A percentile compares a stretch with the other conserved stretches of the same genome.
These are phyloP conservation scores for Python bivittatus DNA, from an alignment of 2,113 vertebrate species.

Conservation along the genomic window DNA sequence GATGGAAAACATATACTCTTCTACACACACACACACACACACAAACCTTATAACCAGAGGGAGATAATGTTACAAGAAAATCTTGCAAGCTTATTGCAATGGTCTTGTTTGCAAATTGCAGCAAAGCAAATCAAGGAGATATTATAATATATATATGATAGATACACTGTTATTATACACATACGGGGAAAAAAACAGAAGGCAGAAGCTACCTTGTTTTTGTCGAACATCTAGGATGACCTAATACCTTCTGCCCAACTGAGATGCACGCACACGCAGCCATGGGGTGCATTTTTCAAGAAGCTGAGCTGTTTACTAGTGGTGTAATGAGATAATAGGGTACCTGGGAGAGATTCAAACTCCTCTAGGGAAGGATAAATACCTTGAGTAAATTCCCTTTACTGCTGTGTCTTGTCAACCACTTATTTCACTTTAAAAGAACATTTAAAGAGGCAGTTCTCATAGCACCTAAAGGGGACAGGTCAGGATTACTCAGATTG, in stretches of 20 bases:
- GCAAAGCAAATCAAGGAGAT: background rate
- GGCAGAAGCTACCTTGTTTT: conserved; percentile 23
- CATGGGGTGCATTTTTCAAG: conserved; percentile 35
- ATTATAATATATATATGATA: background rate
- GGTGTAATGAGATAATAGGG: conserved; percentile 38
- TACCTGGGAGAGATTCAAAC: conserved; percentile 29
- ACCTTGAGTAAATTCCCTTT: conserved; percentile 11
- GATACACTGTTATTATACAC: background rate
- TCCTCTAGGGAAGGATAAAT: conserved; percentile 19
- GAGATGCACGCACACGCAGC: rapidly evolving
- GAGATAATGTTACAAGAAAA: background rate
- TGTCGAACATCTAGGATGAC: conserved; percentile 25
- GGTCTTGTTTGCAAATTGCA: background rate
- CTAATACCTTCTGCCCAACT: background rate
- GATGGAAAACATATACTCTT: background rate
- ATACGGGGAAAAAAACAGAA: conserved; percentile 2
- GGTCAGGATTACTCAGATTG: background rate
- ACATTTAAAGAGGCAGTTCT: conserved; percentile 2
- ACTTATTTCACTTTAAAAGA: conserved; percentile 29
- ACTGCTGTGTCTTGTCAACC: conserved; percentile 13
- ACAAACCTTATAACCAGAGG: background rate
- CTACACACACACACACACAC: too few relatives aligned
- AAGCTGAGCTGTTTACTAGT: conserved; percentile 54
- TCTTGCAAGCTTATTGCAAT: background rate
- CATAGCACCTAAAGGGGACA: conserved; percentile 11